These are phyloP conservation scores for Sprattus sprattus DNA, from an alignment of 2,113 vertebrate genomes.

Conservation along the genomic window DNA sequence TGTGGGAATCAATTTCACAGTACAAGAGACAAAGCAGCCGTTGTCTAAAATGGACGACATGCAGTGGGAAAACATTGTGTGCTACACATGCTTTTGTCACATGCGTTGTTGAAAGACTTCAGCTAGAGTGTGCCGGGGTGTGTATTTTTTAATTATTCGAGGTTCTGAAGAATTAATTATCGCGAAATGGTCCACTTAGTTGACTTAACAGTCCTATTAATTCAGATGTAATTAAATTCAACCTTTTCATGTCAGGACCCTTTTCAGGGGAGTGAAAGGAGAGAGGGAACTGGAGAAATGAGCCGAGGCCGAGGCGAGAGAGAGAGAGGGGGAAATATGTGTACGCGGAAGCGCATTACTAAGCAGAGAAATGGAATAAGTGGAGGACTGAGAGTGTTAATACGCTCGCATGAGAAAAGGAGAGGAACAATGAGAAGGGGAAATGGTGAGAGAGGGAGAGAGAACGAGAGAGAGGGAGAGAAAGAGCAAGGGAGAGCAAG, in stretches of 20 bases:
- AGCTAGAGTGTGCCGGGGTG: not conserved
- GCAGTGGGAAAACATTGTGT: not conserved
- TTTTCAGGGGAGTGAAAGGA: slow-evolving; percentile 16
- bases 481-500: too few species aligned
- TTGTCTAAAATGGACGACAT: not conserved
- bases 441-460: not conserved
- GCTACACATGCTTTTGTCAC: not conserved
- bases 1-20: slow-evolving; percentile 34
- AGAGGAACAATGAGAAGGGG: too few species aligned
- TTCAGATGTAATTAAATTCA: slow-evolving; percentile 61
- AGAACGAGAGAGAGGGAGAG: not conserved
- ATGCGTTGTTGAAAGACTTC: slow-evolving; percentile 1
- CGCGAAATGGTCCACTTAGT: slow-evolving; percentile 39
- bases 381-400: not conserved
- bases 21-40: slow-evolving; percentile 13
- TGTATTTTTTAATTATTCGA: slow-evolving; percentile 41
- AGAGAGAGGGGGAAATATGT: not conserved
- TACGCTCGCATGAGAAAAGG: too few species aligned
- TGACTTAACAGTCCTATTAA: slow-evolving; percentile 52
- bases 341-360: not conserved
- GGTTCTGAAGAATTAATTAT: slow-evolving; percentile 51
- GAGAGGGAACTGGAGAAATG: not conserved
- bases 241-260: slow-evolving; percentile 48
- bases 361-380: not conserved
- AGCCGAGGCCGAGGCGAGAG: not conserved